These are phyloP conservation scores for Sesamia inferens DNA, from an alignment of 2,888 invertebrate genomes.

Conservation along the genomic window DNA sequence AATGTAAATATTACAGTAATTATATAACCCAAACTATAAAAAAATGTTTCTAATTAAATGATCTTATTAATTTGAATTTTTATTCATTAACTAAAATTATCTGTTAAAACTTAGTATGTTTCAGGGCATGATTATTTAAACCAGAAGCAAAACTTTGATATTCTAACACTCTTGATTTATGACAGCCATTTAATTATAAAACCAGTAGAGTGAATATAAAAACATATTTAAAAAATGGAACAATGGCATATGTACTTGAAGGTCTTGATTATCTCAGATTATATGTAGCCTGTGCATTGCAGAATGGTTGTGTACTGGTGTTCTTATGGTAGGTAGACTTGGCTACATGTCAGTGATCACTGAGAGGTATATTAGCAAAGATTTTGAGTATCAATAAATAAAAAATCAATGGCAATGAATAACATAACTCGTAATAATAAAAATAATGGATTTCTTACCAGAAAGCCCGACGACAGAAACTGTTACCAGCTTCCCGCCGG, in stretches of 20 bases:
- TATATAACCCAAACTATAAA: neutral
- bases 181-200: slow-evolving; percentile 1
- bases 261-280: slow-evolving; percentile 7
- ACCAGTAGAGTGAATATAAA: neutral
- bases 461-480: slow-evolving; percentile 98
- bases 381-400: neutral
- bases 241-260: slow-evolving; percentile 21
- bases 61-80: slow-evolving; percentile 5
- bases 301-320: neutral
- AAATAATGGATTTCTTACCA: slow-evolving; percentile 80
- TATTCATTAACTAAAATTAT: neutral
- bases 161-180: neutral
- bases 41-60: neutral
- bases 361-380: neutral
- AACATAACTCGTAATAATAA: neutral
- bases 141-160: slow-evolving; percentile 10
- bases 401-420: neutral
- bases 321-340: neutral
- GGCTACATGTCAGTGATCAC: neutral
- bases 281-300: too few species aligned
- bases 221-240: slow-evolving; percentile 8
- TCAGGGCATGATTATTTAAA: neutral
- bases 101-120: neutral
- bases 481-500: slow-evolving; percentile 93
- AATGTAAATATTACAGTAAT: neutral